Percentiles rank a stretch among this genome's conserved stretches.
Evolutionary conservation across 2,888 invertebrate genomes (phyloP).

Genomic region (Callosobruchus maculatus): DNA sequence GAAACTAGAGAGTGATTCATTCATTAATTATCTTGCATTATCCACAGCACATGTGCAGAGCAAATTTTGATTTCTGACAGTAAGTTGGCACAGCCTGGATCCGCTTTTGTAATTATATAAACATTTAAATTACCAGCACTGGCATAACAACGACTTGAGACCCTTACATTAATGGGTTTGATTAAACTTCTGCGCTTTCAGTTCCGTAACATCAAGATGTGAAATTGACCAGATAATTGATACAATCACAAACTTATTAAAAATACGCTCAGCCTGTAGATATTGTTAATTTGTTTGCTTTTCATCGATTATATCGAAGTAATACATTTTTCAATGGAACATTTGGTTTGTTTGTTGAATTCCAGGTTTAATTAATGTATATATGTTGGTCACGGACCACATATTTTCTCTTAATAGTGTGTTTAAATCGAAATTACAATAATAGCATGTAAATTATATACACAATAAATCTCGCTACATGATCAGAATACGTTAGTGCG

Average conservation of each 20-base stretch:
- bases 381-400: background rate
- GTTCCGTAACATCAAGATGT: background rate
- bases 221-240: background rate
- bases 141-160: too few species aligned
- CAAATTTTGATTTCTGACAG: too few species aligned
- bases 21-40: too few species aligned
- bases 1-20: too few species aligned
- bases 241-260: background rate
- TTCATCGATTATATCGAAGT: background rate
- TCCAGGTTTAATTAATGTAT: slow-evolving; percentile 12
- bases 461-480: background rate
- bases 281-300: background rate
- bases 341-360: background rate
- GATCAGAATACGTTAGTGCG: background rate
- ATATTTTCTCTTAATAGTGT: background rate
- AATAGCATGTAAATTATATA: background rate
- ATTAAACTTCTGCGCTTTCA: too few species aligned
- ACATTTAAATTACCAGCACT: too few species aligned
- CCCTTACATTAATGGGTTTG: too few species aligned
- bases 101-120: too few species aligned
- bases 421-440: background rate
- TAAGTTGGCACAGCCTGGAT: too few species aligned
- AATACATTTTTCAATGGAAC: background rate
- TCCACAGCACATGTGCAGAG: too few species aligned
- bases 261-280: background rate